Conservation (phyloP, 2,888 invertebrate genomes). For the Tridacna gigas region DNA sequence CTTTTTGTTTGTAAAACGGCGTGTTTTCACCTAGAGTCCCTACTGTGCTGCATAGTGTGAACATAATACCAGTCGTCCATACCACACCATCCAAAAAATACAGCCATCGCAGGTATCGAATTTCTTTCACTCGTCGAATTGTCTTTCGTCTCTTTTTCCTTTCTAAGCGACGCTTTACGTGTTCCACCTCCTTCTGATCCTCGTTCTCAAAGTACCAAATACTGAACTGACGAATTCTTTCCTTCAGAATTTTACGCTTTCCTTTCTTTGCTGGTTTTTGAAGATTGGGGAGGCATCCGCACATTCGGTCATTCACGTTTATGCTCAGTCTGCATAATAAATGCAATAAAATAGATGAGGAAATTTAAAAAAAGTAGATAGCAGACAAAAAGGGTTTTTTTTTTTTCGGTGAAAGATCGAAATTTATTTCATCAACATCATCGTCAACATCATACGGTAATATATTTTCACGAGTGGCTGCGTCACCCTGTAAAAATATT, state of each 20-base stretch:
- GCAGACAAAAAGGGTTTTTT: too few species aligned
- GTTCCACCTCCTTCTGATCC: slow-evolving; percentile 49
- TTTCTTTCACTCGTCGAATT: neutral
- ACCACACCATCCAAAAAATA: slow-evolving; percentile 29
- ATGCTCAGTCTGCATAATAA: neutral
- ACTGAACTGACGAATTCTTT: slow-evolving; percentile 59
- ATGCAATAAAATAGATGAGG: too few species aligned
- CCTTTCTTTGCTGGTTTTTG: neutral
- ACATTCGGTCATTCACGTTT: neutral
- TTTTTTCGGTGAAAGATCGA: too few species aligned
- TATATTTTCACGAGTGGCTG: too few species aligned
- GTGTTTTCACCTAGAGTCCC: slow-evolving; percentile 48
- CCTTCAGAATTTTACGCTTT: slow-evolving; percentile 32
- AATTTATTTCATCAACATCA: too few species aligned
- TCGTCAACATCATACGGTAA: too few species aligned
- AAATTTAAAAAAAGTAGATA: too few species aligned
- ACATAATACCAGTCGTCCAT: slow-evolving; percentile 33
- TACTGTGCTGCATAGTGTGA: slow-evolving; percentile 49
- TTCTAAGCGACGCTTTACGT: slow-evolving; percentile 33
- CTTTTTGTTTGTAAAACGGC: slow-evolving; percentile 33
- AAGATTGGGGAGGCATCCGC: slow-evolving; percentile 16
- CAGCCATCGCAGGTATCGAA: slow-evolving; percentile 25
- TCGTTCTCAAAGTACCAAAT: slow-evolving; percentile 61
- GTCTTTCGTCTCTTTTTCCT: slow-evolving; percentile 20
- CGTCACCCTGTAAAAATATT: too few species aligned